Conservation (phyloP, 2,888 invertebrate genomes). For the Abrostola triplasia region DNA sequence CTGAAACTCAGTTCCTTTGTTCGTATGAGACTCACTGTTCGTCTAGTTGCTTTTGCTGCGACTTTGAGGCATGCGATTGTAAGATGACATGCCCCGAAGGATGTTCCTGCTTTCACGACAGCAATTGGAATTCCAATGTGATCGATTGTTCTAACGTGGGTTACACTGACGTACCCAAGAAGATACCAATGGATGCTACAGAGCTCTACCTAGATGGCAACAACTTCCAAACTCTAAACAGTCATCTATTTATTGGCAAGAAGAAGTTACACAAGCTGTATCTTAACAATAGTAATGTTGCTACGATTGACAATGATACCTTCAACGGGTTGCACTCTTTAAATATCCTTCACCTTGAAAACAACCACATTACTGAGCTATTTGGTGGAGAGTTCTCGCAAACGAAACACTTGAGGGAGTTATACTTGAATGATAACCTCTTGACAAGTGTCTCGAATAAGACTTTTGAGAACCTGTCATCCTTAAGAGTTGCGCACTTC, state of each 20-base stretch:
- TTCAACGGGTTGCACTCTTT: conserved; percentile 93
- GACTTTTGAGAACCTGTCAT: conserved; percentile 92
- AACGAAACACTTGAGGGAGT: conserved; percentile 92
- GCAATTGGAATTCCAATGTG: conserved; percentile 94
- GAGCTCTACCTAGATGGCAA: conserved; percentile 95
- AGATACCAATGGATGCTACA: conserved; percentile 96
- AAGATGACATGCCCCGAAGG: conserved; percentile 95
- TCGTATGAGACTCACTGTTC: conserved; percentile 94
- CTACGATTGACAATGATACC: conserved; percentile 92
- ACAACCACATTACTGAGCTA: conserved; percentile 91
- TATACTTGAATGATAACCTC: conserved; percentile 94
- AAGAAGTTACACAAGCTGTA: conserved; percentile 93
- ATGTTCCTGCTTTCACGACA: conserved; percentile 95
- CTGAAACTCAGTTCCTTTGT: conserved; percentile 93
- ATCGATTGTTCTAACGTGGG: conserved; percentile 94
- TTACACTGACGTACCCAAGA: conserved; percentile 91
- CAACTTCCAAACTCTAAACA: conserved; percentile 91
- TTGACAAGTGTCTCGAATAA: conserved; percentile 91
- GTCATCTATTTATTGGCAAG: conserved; percentile 95
- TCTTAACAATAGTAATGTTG: conserved; percentile 93
- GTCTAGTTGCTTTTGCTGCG: conserved; percentile 95
- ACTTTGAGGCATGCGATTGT: conserved; percentile 96
- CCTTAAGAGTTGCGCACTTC: conserved; percentile 91
- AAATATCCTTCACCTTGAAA: conserved; percentile 92
- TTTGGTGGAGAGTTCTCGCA: conserved; percentile 94